A percentile compares a stretch with the other conserved stretches of the same genome.
These are phyloP conservation scores for Pristionchus exspectatus DNA, from an alignment of 2,888 invertebrate genomes.

Conservation along the genomic window DNA sequence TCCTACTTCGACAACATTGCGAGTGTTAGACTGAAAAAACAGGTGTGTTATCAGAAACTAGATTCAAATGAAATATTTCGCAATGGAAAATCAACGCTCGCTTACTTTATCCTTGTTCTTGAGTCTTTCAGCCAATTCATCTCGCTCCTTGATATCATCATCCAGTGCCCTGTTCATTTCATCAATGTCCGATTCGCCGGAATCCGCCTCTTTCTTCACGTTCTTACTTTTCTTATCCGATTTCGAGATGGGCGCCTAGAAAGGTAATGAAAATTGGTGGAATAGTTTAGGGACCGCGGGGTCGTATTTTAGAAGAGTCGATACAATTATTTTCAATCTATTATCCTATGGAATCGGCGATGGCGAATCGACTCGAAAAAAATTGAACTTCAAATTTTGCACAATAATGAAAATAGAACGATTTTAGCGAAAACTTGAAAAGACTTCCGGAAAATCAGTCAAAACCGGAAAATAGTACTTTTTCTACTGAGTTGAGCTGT, in stretches of 20 bases:
- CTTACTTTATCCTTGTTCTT: slow-evolving; percentile 89
- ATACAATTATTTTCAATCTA: no score
- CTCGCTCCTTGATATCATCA: slow-evolving; percentile 85
- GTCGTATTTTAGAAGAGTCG: no score
- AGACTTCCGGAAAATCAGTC: no score
- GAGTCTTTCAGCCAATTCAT: slow-evolving; percentile 92
- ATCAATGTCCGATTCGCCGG: slow-evolving; percentile 69
- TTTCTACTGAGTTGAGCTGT: no score
- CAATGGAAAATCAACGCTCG: not conserved
- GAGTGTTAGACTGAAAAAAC: slow-evolving; percentile 83
- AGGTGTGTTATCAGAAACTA: not conserved
- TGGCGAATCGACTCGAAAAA: no score
- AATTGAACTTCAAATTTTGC: no score
- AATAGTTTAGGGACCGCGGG: no score
- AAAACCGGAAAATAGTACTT: no score
- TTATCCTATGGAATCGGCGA: no score
- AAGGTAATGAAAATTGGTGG: not conserved
- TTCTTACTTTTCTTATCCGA: slow-evolving; percentile 54
- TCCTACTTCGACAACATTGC: slow-evolving; percentile 84
- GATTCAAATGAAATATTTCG: not conserved
- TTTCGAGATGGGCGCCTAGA: slow-evolving; percentile 6
- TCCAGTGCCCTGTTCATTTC: slow-evolving; percentile 67
- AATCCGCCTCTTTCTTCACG: slow-evolving; percentile 59
- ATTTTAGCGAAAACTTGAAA: no score
- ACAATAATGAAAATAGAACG: no score